These are phyloP conservation scores for Pangasius macronema DNA, from an alignment of 2,797 vertebrate genomes.

Conservation along the genomic window DNA sequence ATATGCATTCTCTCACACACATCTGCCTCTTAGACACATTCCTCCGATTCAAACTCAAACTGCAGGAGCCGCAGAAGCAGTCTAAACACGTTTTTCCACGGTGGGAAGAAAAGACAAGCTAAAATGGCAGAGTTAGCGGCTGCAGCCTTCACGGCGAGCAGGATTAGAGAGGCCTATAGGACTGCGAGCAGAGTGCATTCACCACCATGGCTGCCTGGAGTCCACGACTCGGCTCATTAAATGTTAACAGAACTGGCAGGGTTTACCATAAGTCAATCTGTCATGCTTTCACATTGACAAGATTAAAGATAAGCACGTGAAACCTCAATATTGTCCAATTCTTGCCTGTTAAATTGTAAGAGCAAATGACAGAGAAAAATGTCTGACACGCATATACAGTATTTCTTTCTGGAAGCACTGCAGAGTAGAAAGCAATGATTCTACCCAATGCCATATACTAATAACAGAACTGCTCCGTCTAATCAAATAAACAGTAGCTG, in stretches of 20 bases:
- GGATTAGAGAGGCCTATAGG: conserved; percentile 1
- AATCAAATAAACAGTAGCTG: conserved; percentile 6
- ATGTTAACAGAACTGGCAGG: background rate
- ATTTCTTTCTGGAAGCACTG: background rate
- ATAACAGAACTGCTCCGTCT: background rate
- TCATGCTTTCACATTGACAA: background rate
- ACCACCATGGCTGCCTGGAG: background rate
- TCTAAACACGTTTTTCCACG: conserved; percentile 73
- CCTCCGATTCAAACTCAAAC: conserved; percentile 71
- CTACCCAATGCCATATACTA: background rate
- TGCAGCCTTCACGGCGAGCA: conserved; percentile 64
- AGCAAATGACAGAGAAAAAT: background rate
- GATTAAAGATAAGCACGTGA: background rate
- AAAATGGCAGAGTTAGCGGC: conserved; percentile 70
- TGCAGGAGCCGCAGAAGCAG: conserved; percentile 73
- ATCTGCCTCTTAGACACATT: conserved; percentile 79
- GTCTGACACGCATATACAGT: background rate
- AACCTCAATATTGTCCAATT: background rate
- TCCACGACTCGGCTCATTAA: background rate
- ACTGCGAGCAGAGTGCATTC: background rate
- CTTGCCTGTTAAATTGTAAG: background rate
- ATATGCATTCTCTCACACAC: conserved; percentile 70
- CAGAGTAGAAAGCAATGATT: background rate
- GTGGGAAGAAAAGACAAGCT: conserved; percentile 54
- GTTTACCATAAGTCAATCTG: background rate